Base-by-base conservation (phyloP, 2,888 invertebrate species). In the Xiphydria camelus region DNA sequence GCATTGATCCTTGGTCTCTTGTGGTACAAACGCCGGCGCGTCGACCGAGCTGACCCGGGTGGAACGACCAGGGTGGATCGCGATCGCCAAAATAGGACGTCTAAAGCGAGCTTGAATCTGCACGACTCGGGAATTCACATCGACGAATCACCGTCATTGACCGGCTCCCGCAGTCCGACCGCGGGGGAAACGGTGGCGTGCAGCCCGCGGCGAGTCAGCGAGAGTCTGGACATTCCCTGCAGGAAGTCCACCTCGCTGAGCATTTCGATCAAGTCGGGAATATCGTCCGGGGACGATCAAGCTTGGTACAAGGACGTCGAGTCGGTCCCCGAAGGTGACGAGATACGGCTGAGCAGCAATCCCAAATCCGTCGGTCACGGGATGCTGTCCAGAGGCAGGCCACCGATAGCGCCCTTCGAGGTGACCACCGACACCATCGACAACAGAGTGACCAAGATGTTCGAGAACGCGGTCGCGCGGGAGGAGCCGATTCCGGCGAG, bases 11-110 rank as follows among this genome's bases (percentile, higher is more conserved):
- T 90, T 76, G 88, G 88, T 64, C 84, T 89, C 75, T 84, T 86
- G 74, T 91, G 89, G 90, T 88, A 87, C 84, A 86, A 84, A 79
- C 87, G 86, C 80, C 88, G 86, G 79, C 82, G 83, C 76, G 83
- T 82, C 71, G 82, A 83, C 74, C 83, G 81, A 82, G 84, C 83
- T 86, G 87, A 88, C 84, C 85, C 85, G 58, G 87, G 86, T 68
- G 86, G 85, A 79, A 79, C 79, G 75, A 78, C 78, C 23, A 49
- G 51, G 70, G 77, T 68, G 60, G 73, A 78, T 66, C 79, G 78
- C 26, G 31, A 45, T 39, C 15, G 44, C 41, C 25, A 45, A 26
- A 45, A 36, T 31, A 44, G 21, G 21, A 41, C 45, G 26, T 38
- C 52, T n/a, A 60, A 54, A 37, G 43, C 51, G 26, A 53, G 25